Evolutionary conservation across 2,797 vertebrate genomes (phyloP), one percentile per base, ranked within the genome.

Genomic region (Notoglanidium macrostoma): DNA sequence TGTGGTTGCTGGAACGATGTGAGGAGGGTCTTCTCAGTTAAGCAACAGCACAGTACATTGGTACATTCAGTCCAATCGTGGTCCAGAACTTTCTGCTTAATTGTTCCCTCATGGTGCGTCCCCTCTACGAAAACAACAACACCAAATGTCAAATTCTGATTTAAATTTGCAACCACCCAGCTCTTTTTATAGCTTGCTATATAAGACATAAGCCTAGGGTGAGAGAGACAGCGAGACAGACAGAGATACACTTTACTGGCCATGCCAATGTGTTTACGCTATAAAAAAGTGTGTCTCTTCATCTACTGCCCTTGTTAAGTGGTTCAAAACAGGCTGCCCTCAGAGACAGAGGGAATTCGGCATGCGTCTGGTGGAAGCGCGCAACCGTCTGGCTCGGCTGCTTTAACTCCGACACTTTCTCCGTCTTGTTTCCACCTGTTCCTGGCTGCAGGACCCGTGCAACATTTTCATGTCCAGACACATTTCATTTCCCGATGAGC

Each of bases 191-290:
- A 93, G 93, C 90, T 83, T 73, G 72, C 89, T 90, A 83, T 92
- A 91, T 92, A 89, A 78, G 44, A 65, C 73, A 54, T 83, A 35
- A 89, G 91, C 67, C 54, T 92, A 90, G 84, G 92, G 92, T 92
- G 87, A 92, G 90, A 80, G 54, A 72, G n/a, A 44, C 61, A 12
- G 85, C 49, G 21, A 90, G 85, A 93, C 92, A 93, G 85, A 92
- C 44, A 92, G 90, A 91, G 92, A 92, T 91, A 87, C 87, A 93
- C 92, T 94, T 93, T 88, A 93, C 86, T 89, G 89, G 87, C 87
- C 90, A 94, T 94, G 92, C 93, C 92, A 85, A 94, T 94, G 90
- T 95, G 94, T 95, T 95, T 94, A 94, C 91, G 86, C 90, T 93
- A 49, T 49, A 26, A 68, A 88, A 19, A 12, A 83, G 29, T 1